Evolutionary conservation across 2,888 invertebrate genomes (phyloP).

Genomic region (Platerodrilus igneus): DNA sequence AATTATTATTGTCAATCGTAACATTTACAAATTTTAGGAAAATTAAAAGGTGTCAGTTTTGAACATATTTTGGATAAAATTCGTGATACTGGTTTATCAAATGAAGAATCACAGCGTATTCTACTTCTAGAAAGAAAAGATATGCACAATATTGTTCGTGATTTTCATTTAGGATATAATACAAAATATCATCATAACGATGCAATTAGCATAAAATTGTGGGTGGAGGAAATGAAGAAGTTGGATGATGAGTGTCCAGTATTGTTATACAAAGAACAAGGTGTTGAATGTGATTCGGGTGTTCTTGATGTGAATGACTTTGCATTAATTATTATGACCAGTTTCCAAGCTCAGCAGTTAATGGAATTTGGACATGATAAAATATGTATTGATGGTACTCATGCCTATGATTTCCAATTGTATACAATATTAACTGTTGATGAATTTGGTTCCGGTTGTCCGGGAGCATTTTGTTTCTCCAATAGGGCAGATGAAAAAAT

Average conservation of each 20-base stretch:
- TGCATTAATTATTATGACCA: not conserved
- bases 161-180: not conserved
- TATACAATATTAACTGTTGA: constrained; percentile 7
- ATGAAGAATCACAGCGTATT: not conserved
- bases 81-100: no score
- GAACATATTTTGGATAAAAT: no score
- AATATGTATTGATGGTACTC: constrained; percentile 3
- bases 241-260: not conserved
- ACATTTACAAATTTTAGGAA: no score
- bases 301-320: not conserved
- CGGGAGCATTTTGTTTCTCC: constrained; percentile 5
- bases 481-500: constrained; percentile 2
- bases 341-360: no score
- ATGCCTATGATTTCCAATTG: constrained; percentile 9
- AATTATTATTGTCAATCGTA: no score
- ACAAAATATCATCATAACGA: not conserved
- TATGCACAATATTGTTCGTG: not conserved
- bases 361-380: not conserved
- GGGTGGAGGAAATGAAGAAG: not conserved
- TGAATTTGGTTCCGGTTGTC: constrained; percentile 7
- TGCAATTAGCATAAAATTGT: not conserved
- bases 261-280: not conserved
- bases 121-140: not conserved
- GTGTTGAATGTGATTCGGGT: not conserved
- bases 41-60: no score